phyloP scores from a whole-genome alignment of 2,888 invertebrate genomes.

The Chamaedrilus cognettii region DNA sequence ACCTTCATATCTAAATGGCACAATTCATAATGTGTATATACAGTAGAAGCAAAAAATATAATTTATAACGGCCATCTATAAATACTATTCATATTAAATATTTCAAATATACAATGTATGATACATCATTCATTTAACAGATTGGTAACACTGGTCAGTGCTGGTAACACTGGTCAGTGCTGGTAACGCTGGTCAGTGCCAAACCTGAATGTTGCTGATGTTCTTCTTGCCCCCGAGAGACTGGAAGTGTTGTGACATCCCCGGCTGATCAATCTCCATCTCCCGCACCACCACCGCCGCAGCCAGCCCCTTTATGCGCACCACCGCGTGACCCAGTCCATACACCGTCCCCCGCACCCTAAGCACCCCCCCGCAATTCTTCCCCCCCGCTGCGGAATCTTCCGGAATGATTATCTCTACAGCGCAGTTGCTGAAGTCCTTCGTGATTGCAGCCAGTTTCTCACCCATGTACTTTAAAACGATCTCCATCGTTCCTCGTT shows the following conservation, averaged over 20 bases:
- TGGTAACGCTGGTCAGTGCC: no score
- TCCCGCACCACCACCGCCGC: constrained; percentile 4
- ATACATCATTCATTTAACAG: no score
- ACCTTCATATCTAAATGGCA: no score
- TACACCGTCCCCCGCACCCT: constrained; percentile 3
- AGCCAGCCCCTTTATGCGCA: not conserved
- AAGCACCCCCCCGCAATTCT: no score
- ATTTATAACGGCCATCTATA: no score
- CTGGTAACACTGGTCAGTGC: no score
- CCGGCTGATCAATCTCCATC: constrained; percentile 11
- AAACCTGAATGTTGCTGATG: constrained; percentile 1
- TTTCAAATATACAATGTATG: no score
- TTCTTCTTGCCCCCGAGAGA: constrained; percentile 10
- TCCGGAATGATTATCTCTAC: not conserved
- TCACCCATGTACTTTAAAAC: constrained; percentile 6
- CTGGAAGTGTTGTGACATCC: constrained; percentile 14
- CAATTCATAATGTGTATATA: no score
- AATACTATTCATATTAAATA: no score
- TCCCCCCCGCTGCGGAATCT: no score
- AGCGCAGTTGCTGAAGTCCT: not conserved
- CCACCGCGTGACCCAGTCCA: not conserved
- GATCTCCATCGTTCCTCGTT: constrained; percentile 1
- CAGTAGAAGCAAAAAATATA: no score
- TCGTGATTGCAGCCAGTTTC: not conserved
- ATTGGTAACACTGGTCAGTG: no score